Base-by-base conservation (phyloP, 2,888 invertebrate genomes). In the Atrina japonica region DNA sequence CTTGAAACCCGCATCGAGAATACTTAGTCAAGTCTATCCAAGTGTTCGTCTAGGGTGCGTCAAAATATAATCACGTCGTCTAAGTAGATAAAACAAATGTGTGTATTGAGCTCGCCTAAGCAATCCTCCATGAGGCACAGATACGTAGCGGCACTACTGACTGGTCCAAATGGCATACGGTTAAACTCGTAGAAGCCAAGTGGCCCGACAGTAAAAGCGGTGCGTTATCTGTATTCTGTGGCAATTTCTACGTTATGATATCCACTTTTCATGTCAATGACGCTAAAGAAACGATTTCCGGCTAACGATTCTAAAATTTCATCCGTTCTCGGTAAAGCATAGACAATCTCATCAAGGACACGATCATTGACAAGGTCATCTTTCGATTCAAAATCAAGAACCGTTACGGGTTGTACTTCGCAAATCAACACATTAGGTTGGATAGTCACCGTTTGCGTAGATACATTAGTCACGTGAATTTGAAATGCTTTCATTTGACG, bases 81-180 rank as follows among this genome's bases (percentile, higher is more conserved):
- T 16, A 61, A n/a, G 21, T 61, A 61, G 23, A 61, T 49, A 16
- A 18, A 47, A 16, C 47, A 47, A 9, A 47, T 47, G 3, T 47
- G 18, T 21, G 21, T 18, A 21, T 47, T 16, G 18, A 61, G 16
- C 16, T 49, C 61, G 14, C 25, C 16, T 16, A 56, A 27, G 18
- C 56, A 56, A 18, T 40, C n/a, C 30, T 30, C 58, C 55, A 27
- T 59, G 3, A 70, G 25, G 7, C 77, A 40, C 41, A 83, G 78
- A 56, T 83, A 86, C 1, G 75, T 68, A 85, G 35, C 35, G 35
- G 35, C 6, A 35, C 35, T 35, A 35, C 11, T 35, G 6, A 35
- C 6, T 5, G 11, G 58, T 3, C 84, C 85, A 53, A 85, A 83
- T 1, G 83, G 82, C 45, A 86, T 55, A 1, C 75, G 53, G 9